Conservation (phyloP, 2,888 invertebrate genomes). For the Nephrotoma guestfalica region DNA sequence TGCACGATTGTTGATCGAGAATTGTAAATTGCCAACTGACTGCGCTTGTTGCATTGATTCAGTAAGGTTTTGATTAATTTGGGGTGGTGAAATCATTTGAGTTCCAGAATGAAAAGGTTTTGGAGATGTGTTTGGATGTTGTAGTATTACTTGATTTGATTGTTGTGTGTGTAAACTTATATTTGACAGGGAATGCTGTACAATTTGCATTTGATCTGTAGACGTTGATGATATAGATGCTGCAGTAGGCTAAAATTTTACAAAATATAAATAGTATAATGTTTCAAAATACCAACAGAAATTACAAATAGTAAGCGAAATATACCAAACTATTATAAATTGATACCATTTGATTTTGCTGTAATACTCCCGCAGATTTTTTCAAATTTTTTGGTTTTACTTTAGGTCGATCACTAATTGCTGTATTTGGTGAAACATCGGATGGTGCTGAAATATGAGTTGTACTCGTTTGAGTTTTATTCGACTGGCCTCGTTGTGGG, state of each 20-base stretch:
- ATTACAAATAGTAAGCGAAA: conserved; percentile 15
- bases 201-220: conserved; percentile 8
- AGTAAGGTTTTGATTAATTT: neutral
- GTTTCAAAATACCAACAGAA: neutral
- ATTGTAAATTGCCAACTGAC: neutral
- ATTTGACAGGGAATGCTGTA: conserved; percentile 5
- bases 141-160: neutral
- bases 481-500: conserved; percentile 23
- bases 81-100: neutral
- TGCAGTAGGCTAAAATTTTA: conserved; percentile 14
- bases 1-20: neutral
- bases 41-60: conserved; percentile 5
- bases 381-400: conserved; percentile 64
- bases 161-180: neutral
- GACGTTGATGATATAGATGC: conserved; percentile 18
- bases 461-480: conserved; percentile 8
- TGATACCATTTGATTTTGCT: conserved; percentile 32
- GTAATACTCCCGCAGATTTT: conserved; percentile 38
- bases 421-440: conserved; percentile 44
- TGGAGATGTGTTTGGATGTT: neutral
- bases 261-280: neutral
- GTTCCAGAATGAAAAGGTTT: neutral
- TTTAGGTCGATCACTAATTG: conserved; percentile 71
- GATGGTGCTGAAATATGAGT: conserved; percentile 30
- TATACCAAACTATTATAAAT: conserved; percentile 32